Percentiles rank a stretch among this genome's conserved stretches.
Conservation (phyloP, 2,797 vertebrate species). For the Paratrypauchen microcephalus region DNA sequence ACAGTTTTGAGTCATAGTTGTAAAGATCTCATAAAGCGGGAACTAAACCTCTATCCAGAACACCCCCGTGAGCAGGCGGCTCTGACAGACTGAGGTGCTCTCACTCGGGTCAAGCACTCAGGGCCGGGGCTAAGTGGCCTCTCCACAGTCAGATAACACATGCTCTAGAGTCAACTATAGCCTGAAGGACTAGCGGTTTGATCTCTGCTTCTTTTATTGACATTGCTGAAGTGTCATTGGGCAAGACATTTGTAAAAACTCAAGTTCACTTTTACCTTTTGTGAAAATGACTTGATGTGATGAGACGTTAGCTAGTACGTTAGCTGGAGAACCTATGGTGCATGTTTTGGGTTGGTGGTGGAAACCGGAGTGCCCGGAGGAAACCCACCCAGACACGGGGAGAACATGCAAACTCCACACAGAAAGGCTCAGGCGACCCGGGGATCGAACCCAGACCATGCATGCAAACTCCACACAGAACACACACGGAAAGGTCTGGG, state of each 20-base stretch:
- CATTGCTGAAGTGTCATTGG: conserved; percentile 1
- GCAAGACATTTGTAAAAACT: neutral
- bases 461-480: too few relatives aligned
- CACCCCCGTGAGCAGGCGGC: too few relatives aligned
- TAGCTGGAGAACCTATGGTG: too few relatives aligned
- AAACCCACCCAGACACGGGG: too few relatives aligned
- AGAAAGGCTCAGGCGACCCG: too few relatives aligned
- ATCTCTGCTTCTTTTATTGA: neutral
- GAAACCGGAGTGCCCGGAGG: too few relatives aligned
- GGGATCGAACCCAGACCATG: too few relatives aligned
- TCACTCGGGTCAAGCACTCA: neutral
- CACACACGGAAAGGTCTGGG: too few relatives aligned
- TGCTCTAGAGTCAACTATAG: too few relatives aligned
- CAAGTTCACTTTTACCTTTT: neutral
- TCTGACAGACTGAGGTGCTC: neutral
- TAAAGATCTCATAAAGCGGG: neutral
- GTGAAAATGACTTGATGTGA: neutral
- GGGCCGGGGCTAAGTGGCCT: neutral
- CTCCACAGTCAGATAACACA: conserved; percentile 1
- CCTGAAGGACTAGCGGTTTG: neutral
- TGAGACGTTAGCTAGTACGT: too few relatives aligned
- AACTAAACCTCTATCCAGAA: neutral
- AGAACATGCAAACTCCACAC: too few relatives aligned
- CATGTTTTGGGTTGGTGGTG: too few relatives aligned
- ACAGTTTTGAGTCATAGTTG: neutral